Evolutionary conservation across 2,888 invertebrate genomes (phyloP).

Genomic region (Lissonota sp.): DNA sequence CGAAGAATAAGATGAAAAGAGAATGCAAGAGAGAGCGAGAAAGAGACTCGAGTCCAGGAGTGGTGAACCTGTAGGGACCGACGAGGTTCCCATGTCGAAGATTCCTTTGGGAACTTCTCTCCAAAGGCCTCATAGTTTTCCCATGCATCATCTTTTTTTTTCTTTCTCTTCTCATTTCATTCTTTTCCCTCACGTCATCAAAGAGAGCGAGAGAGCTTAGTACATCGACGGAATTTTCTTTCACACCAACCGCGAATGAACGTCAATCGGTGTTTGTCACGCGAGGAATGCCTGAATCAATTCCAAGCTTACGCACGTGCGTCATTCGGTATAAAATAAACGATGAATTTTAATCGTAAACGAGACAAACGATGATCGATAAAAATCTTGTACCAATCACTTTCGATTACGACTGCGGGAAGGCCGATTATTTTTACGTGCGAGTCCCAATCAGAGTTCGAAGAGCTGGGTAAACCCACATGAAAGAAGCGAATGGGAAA

Average conservation of each 20-base stretch:
- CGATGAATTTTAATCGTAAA: conserved; percentile 19
- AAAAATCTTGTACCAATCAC: conserved; percentile 4
- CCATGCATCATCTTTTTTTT: conserved; percentile 59
- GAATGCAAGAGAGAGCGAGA: conserved; percentile 23
- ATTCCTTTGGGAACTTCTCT: conserved; percentile 44
- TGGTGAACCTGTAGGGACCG: conserved; percentile 40
- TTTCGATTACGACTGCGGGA: neutral
- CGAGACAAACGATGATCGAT: conserved; percentile 8
- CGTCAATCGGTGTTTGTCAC: conserved; percentile 51
- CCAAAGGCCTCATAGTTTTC: conserved; percentile 61
- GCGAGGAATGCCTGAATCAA: conserved; percentile 43
- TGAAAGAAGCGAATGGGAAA: neutral
- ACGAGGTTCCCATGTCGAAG: conserved; percentile 55
- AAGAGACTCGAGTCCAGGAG: conserved; percentile 13
- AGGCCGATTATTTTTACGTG: neutral
- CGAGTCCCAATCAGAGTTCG: conserved; percentile 38
- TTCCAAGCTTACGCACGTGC: neutral
- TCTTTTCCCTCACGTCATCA: conserved; percentile 42
- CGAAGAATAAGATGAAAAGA: conserved; percentile 56
- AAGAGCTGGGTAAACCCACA: conserved; percentile 45
- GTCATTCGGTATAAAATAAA: neutral
- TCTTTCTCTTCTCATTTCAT: conserved; percentile 47
- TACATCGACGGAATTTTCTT: conserved; percentile 47
- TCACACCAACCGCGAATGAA: conserved; percentile 21
- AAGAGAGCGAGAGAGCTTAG: neutral